phyloP scores from a whole-genome alignment of 2,888 invertebrate species.

The Pachycephus smyrnensis region DNA sequence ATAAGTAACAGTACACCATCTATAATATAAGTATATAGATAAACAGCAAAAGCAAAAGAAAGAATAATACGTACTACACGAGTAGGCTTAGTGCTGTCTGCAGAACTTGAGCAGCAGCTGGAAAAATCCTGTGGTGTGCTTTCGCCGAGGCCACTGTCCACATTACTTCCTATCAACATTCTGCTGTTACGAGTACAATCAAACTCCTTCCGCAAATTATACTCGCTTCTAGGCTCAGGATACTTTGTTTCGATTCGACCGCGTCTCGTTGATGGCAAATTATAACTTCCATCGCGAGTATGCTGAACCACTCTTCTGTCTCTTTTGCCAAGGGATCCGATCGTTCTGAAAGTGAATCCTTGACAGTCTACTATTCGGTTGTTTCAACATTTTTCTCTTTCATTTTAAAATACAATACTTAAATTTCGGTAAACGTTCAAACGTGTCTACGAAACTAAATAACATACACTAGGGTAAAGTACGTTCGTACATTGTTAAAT shows the following conservation, averaged over 20 bases:
- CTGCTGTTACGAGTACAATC: slow-evolving; percentile 59
- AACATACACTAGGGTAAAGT: neutral
- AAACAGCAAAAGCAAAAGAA: neutral
- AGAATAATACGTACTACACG: slow-evolving; percentile 58
- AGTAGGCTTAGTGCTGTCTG: slow-evolving; percentile 62
- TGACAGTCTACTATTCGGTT: slow-evolving; percentile 32
- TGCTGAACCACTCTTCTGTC: slow-evolving; percentile 58
- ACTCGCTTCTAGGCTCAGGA: slow-evolving; percentile 53
- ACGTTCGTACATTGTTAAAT: neutral
- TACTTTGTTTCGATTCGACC: slow-evolving; percentile 53
- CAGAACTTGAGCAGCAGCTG: slow-evolving; percentile 65
- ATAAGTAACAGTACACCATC: neutral
- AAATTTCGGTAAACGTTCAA: slow-evolving; percentile 8
- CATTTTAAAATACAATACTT: neutral
- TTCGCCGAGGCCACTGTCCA: slow-evolving; percentile 64
- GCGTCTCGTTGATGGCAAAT: slow-evolving; percentile 52
- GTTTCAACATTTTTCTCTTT: neutral
- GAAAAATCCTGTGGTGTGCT: slow-evolving; percentile 66
- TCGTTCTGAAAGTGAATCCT: slow-evolving; percentile 63
- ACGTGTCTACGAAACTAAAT: neutral
- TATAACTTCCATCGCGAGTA: slow-evolving; percentile 60
- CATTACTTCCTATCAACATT: slow-evolving; percentile 60
- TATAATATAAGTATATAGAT: neutral
- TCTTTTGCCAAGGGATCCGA: slow-evolving; percentile 62
- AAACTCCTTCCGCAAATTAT: slow-evolving; percentile 58